Conservation (phyloP, 2,797 vertebrate species). For the Phrynocephalus forsythii region DNA sequence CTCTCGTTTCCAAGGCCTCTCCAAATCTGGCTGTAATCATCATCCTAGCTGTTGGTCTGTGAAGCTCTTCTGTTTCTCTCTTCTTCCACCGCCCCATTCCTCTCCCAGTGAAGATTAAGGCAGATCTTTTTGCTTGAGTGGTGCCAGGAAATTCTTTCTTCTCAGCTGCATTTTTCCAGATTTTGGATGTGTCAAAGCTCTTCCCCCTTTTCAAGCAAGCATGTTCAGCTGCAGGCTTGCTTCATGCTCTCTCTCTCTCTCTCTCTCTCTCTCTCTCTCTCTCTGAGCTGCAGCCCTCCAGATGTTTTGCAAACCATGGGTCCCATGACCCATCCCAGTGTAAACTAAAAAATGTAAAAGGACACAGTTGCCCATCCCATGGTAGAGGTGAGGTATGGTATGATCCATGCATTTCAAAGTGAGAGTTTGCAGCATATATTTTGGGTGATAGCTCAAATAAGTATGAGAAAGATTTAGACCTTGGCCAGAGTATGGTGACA, state of each 20-base stretch:
- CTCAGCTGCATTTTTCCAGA: slow-evolving; percentile 10
- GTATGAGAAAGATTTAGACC: no score
- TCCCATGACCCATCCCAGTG: no score
- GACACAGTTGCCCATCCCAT: no score
- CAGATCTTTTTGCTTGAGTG: slow-evolving; percentile 21
- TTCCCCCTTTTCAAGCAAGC: slow-evolving; percentile 28
- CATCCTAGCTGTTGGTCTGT: slow-evolving; percentile 5
- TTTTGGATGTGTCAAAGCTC: slow-evolving; percentile 2
- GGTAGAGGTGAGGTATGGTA: no score
- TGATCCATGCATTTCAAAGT: neutral
- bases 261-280: no score
- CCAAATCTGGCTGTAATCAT: slow-evolving; percentile 26
- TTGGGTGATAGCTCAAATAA: neutral
- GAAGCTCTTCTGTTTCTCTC: neutral
- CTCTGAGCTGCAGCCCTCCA: no score
- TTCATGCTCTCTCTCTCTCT: neutral
- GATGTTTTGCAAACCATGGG: no score
- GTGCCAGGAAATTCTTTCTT: slow-evolving; percentile 5
- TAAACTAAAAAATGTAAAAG: no score
- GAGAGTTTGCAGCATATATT: neutral
- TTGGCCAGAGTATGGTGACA: no score
- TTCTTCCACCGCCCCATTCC: no score
- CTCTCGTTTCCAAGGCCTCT: slow-evolving; percentile 17
- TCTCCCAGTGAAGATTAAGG: neutral
- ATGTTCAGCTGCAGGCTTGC: slow-evolving; percentile 6